These are phyloP conservation scores for Characodon lateralis DNA, from an alignment of 2,797 vertebrate species.

Conservation along the genomic window DNA sequence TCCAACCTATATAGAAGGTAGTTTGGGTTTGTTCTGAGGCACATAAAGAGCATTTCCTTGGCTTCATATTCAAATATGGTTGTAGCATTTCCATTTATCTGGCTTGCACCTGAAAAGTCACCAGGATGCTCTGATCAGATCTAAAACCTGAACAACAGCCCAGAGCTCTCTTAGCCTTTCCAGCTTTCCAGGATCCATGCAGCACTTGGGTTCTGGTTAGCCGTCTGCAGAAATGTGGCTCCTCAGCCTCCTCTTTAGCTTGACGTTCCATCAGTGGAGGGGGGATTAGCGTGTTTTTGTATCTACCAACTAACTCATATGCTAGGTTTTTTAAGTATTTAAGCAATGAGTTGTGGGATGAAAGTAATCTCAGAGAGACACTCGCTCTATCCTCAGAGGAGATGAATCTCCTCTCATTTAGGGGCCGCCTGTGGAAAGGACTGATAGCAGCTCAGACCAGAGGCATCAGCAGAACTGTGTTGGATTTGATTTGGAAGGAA, in stretches of 20 bases:
- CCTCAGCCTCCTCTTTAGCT: slow-evolving; percentile 21
- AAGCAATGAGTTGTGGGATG: slow-evolving; percentile 66
- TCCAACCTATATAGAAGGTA: not conserved
- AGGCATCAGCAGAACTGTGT: slow-evolving; percentile 33
- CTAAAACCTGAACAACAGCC: not conserved
- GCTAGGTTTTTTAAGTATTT: slow-evolving; percentile 60
- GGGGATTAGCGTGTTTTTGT: slow-evolving; percentile 70
- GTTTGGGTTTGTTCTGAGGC: not conserved
- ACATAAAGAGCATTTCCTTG: not conserved
- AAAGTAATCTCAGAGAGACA: slow-evolving; percentile 75
- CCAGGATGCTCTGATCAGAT: not conserved
- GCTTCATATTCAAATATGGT: not conserved
- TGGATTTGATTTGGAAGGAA: slow-evolving; percentile 50
- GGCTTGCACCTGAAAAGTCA: not conserved
- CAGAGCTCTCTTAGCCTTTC: not conserved
- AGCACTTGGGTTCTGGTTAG: slow-evolving; percentile 21
- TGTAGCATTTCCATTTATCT: not conserved
- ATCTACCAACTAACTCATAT: slow-evolving; percentile 64
- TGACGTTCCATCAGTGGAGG: slow-evolving; percentile 50
- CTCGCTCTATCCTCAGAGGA: slow-evolving; percentile 48
- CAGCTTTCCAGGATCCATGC: slow-evolving; percentile 32
- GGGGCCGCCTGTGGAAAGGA: slow-evolving; percentile 36
- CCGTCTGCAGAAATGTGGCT: slow-evolving; percentile 44
- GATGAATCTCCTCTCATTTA: slow-evolving; percentile 50
- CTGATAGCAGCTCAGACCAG: slow-evolving; percentile 56